phyloP scores from a whole-genome alignment of 2,113 vertebrate genomes.

The Oryzias woworae region DNA sequence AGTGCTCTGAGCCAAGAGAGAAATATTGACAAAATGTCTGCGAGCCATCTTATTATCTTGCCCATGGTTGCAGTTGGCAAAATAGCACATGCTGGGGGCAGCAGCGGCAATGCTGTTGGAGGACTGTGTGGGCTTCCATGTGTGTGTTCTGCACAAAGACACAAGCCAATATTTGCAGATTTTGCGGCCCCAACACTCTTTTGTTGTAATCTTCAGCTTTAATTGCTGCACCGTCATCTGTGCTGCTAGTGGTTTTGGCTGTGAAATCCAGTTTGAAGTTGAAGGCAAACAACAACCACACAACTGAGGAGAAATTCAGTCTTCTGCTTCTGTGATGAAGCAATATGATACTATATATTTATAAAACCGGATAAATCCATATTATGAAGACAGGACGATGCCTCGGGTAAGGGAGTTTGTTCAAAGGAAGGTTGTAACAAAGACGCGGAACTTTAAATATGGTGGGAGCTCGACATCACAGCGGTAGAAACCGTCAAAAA shows the following conservation, averaged over 20 bases:
- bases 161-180: conserved; percentile 51
- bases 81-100: conserved; percentile 62
- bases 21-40: conserved; percentile 77
- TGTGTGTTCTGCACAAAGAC: conserved; percentile 36
- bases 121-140: conserved; percentile 13
- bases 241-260: conserved; percentile 46
- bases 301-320: conserved; percentile 34
- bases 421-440: no score
- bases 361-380: no score
- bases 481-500: no score
- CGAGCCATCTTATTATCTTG: conserved; percentile 67
- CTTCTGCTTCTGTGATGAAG: conserved; percentile 5
- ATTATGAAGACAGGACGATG: no score
- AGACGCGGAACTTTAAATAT: no score
- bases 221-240: conserved; percentile 45
- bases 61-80: conserved; percentile 61
- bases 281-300: conserved; percentile 34
- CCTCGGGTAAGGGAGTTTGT: no score
- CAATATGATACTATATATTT: no score
- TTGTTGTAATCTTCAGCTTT: conserved; percentile 44
- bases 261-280: conserved; percentile 24
- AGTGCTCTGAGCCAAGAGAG: conserved; percentile 69
- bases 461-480: no score
- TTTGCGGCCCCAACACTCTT: conserved; percentile 34
- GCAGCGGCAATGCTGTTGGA: conserved; percentile 8